These are phyloP conservation scores for Metacarcinus magister DNA, from an alignment of 2,888 invertebrate genomes.

Conservation along the genomic window DNA sequence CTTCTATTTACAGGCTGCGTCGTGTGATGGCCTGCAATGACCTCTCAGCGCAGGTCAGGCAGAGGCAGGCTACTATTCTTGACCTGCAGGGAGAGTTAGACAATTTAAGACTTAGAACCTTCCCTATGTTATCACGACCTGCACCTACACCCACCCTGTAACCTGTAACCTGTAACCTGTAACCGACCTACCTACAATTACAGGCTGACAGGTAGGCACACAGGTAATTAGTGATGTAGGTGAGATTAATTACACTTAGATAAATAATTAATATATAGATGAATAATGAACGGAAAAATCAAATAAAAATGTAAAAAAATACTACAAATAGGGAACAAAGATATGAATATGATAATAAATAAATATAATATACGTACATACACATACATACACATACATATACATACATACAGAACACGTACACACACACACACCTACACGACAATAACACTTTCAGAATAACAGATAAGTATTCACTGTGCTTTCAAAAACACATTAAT, in stretches of 20 bases:
- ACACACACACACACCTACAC: conserved; percentile 26
- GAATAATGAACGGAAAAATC: too few relatives aligned
- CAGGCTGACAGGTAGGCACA: too few relatives aligned
- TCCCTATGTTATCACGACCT: conserved; percentile 69
- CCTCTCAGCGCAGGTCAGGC: conserved; percentile 38
- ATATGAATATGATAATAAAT: too few relatives aligned
- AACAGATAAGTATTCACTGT: background rate
- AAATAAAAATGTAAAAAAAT: too few relatives aligned
- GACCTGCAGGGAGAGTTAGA: conserved; percentile 61
- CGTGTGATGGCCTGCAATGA: conserved; percentile 69
- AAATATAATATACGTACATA: conserved; percentile 10
- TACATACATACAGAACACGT: background rate
- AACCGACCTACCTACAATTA: background rate
- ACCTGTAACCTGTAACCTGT: background rate
- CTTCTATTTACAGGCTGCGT: conserved; percentile 51
- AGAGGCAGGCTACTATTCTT: conserved; percentile 43
- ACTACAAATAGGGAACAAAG: too few relatives aligned
- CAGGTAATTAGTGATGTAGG: too few relatives aligned
- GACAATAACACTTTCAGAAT: background rate
- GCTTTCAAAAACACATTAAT: background rate
- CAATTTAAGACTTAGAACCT: conserved; percentile 64
- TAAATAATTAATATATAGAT: too few relatives aligned
- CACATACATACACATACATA: background rate
- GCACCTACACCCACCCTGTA: background rate
- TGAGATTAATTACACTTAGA: too few relatives aligned